phyloP scores from a whole-genome alignment of 2,888 invertebrate species.

The Smittia sp. region DNA sequence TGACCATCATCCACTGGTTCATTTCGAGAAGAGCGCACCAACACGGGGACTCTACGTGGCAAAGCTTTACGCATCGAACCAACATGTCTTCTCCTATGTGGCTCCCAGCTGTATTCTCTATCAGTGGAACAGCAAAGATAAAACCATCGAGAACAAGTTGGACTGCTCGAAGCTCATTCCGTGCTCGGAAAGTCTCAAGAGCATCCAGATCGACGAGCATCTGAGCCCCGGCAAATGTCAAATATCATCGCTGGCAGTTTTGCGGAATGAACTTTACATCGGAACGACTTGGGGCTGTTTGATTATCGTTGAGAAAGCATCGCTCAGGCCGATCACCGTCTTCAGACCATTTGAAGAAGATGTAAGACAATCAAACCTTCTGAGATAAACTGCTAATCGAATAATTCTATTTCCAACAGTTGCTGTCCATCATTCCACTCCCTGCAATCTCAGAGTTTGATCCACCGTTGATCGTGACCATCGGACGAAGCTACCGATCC shows the following conservation, averaged over 20 bases:
- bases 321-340: slow-evolving; percentile 84
- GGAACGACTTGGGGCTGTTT: slow-evolving; percentile 94
- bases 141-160: slow-evolving; percentile 70
- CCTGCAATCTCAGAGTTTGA: slow-evolving; percentile 52
- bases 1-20: slow-evolving; percentile 67
- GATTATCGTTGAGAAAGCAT: slow-evolving; percentile 78
- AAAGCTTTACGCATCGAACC: slow-evolving; percentile 64
- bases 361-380: slow-evolving; percentile 52
- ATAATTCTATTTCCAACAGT: slow-evolving; percentile 33
- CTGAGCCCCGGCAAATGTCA: slow-evolving; percentile 74
- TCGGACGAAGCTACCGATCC: slow-evolving; percentile 82
- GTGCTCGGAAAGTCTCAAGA: slow-evolving; percentile 87
- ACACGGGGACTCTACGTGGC: slow-evolving; percentile 66
- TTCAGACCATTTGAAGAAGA: slow-evolving; percentile 88
- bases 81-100: slow-evolving; percentile 73
- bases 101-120: slow-evolving; percentile 86
- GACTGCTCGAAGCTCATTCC: slow-evolving; percentile 91
- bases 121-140: slow-evolving; percentile 74
- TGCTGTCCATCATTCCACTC: slow-evolving; percentile 45
- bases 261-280: slow-evolving; percentile 73
- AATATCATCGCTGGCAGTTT: slow-evolving; percentile 60
- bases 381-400: not conserved
- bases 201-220: slow-evolving; percentile 85
- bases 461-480: slow-evolving; percentile 65
- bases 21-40: slow-evolving; percentile 59